These are phyloP conservation scores for Myocastor coypus DNA, from an alignment of 2,113 vertebrate genomes.

Conservation along the genomic window DNA sequence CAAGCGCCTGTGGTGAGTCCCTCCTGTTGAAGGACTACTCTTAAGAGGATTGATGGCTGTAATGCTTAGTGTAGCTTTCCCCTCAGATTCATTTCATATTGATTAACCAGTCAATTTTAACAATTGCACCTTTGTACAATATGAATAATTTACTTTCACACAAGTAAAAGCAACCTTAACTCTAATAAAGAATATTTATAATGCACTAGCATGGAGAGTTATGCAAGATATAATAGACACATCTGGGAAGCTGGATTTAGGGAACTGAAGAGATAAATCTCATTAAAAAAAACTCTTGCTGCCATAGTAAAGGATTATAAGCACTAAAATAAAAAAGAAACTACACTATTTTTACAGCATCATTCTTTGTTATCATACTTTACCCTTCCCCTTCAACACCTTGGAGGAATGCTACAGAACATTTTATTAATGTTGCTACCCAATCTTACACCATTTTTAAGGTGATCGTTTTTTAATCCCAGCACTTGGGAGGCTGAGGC, in stretches of 20 bases:
- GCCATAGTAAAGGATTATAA: not conserved
- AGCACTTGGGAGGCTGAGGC: too few species aligned
- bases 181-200: conserved; percentile 1
- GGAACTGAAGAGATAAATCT: not conserved
- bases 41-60: not conserved
- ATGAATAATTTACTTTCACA: conserved; percentile 49
- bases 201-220: not conserved
- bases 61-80: not conserved
- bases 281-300: not conserved
- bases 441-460: not conserved
- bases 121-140: conserved; percentile 40
- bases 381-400: not conserved
- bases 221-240: too few species aligned
- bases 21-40: not conserved
- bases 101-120: not conserved
- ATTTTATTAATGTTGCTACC: not conserved
- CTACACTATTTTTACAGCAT: not conserved
- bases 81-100: conserved; percentile 9
- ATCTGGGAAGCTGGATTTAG: not conserved
- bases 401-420: not conserved
- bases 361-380: not conserved
- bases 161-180: conserved; percentile 21
- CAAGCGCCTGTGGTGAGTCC: not conserved
- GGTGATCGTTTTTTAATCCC: too few species aligned
- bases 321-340: not conserved